Evolutionary conservation across 2,113 vertebrate genomes (phyloP), one percentile per base, ranked within the genome.

Genomic region (Oncorhynchus nerka): DNA sequence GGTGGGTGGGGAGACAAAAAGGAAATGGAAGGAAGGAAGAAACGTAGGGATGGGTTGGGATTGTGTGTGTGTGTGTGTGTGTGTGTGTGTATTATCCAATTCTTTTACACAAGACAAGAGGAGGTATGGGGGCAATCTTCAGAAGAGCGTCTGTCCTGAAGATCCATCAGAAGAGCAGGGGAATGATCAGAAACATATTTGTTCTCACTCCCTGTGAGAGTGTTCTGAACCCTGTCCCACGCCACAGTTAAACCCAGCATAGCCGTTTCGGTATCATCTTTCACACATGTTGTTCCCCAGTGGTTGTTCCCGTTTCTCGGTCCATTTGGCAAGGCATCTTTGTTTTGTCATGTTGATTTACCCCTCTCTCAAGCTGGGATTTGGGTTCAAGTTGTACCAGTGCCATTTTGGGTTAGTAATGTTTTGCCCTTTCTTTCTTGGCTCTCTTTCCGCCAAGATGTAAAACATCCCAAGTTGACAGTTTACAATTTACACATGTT

Each of bases 261-360:
- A 51, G 49, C 15, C 16, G 12, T 55, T 13, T 16, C 20, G 59
- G 4, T 62, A 24, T 62, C n/a, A 22, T 62, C 59, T 62, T 22
- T 62, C 59, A 22, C 59, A 22, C 59, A 22, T n/a, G 16, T 62
- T 62, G 49, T 55, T 55, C 13, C 16, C 51, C 51, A 55, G 15
- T 19, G 20, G 59, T 24, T 16, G 13, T 62, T 22, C 59, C 55
- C 5, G n/a, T 11, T 24, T 22, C 59, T 62, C 59, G 16, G 59
- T 8, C 59, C 19, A 24, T 22, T 62, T 62, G 59, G n/a, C 13
- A 7, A 11, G 59, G 59, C 59, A 62, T 62, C n/a, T 62, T 62
- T 62, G 59, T 62, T 62, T 62, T n/a, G n/a, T 62, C n/a, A 62
- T 62, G 59, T 62, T 62, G n/a, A n/a, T 62, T 62, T 22, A 62